Evolutionary conservation across 2,797 vertebrate genomes (phyloP).

Genomic region (Acanthopagrus latus): DNA sequence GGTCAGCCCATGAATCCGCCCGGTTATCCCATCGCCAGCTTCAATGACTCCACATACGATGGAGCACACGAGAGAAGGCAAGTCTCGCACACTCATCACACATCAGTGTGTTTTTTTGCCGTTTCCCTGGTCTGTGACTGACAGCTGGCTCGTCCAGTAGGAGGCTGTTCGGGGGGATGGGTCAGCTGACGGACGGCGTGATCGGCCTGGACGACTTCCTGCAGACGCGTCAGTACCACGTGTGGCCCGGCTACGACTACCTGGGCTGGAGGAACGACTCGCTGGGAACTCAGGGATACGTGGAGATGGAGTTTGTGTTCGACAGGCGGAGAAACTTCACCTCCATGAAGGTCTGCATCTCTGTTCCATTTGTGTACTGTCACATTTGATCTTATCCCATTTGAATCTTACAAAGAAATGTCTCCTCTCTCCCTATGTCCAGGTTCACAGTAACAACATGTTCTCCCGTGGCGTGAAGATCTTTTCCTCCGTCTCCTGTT

Average conservation of each 20-base stretch:
- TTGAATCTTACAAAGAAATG: neutral
- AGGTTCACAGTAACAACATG: constrained; percentile 98
- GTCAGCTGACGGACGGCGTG: constrained; percentile 89
- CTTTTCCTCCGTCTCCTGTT: constrained; percentile 90
- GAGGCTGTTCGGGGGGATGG: constrained; percentile 85
- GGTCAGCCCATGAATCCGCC: constrained; percentile 89
- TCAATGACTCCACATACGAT: constrained; percentile 95
- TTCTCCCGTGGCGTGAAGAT: constrained; percentile 92
- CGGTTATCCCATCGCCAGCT: constrained; percentile 84
- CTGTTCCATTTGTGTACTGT: neutral
- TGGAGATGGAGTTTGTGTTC: constrained; percentile 90
- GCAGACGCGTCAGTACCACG: constrained; percentile 81
- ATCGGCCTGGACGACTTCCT: constrained; percentile 88
- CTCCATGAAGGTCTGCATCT: constrained; percentile 86
- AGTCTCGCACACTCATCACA: constrained; percentile 2
- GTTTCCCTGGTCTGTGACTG: neutral
- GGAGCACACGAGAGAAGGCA: constrained; percentile 88
- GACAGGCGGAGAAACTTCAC: constrained; percentile 89
- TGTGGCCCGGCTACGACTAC: constrained; percentile 90
- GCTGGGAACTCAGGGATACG: constrained; percentile 72
- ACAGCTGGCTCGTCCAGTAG: constrained; percentile 69
- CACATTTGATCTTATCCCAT: neutral
- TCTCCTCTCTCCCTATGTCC: neutral
- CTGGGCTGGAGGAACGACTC: constrained; percentile 91
- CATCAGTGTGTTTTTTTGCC: no score